Percentiles rank a stretch among this genome's conserved stretches.
Evolutionary conservation across 2,797 vertebrate species (phyloP).

Genomic region (Telmatherina bonti): DNA sequence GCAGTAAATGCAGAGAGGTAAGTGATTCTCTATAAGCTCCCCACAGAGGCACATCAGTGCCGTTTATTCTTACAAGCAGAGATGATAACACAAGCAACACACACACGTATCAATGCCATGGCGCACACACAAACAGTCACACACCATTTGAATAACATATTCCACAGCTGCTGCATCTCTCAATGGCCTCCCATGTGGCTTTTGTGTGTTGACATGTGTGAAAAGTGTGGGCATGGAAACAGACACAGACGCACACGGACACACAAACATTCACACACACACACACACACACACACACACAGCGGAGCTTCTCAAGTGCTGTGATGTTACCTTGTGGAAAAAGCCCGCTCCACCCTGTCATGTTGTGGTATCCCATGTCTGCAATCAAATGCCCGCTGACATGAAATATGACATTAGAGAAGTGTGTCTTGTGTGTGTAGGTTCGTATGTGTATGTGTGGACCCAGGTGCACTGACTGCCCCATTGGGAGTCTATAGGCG

Average conservation of each 20-base stretch:
- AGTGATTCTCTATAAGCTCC: constrained; percentile 77
- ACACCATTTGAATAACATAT: constrained; percentile 84
- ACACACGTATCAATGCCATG: constrained; percentile 55
- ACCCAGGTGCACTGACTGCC: constrained; percentile 78
- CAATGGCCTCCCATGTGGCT: constrained; percentile 79
- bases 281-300: too few relatives aligned
- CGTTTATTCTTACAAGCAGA: constrained; percentile 79
- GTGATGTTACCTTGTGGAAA: constrained; percentile 76
- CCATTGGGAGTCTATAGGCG: constrained; percentile 74
- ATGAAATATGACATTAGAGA: constrained; percentile 71
- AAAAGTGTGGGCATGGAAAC: constrained; percentile 73
- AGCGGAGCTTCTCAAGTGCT: constrained; percentile 55
- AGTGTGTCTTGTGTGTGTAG: constrained; percentile 31
- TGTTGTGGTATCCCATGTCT: constrained; percentile 72
- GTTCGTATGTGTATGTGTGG: constrained; percentile 46
- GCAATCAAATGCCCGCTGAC: constrained; percentile 72
- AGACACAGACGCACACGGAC: constrained; percentile 66
- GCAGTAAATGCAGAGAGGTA: constrained; percentile 76
- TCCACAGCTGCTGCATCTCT: constrained; percentile 81
- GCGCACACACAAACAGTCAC: constrained; percentile 62
- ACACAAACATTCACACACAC: constrained; percentile 25
- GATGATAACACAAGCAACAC: constrained; percentile 59
- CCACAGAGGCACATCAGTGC: constrained; percentile 75
- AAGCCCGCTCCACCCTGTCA: constrained; percentile 74
- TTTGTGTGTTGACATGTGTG: constrained; percentile 82